Evolutionary conservation across 2,113 vertebrate species (phyloP), one percentile per base, ranked within the genome.

Genomic region (Calyptomena viridis): DNA sequence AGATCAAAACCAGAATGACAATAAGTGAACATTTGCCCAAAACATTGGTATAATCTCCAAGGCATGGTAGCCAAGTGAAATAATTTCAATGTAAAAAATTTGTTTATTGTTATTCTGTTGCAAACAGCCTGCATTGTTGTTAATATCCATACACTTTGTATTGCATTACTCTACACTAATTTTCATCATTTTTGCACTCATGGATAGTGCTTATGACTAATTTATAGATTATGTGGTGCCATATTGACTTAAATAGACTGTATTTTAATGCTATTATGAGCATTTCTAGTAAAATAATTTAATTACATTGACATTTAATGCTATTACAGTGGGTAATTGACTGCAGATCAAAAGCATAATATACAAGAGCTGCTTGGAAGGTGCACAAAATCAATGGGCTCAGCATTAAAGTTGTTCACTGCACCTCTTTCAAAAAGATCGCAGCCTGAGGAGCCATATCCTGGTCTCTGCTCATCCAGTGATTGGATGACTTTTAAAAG

Each of bases 261-360:
- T 69, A 82, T 96, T 95, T 94, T 94, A 78, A 94, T 96, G 92
- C 53, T 59, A 73, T 95, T 96, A 89, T 69, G 62, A 96, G 24
- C 46, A 84, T 94, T 96, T 63, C 60, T 93, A 92, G 77, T 96
- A 88, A 94, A 93, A 93, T 75, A 35, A 83, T 73, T 93, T 94
- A 94, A 95, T 96, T 95, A 63, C 12, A 75, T 24, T 94, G 78
- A 73, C 58, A 90, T 95, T 94, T 95, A 94, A 83, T 97, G 55
- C 74, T 91, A 92, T 94, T 98, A 76, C 24, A 72, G 46, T 59
- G 81, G 80, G 92, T 90, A 97, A 95, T 89, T 93, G 96, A 96
- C 62, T 89, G 37, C 66, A 94, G 56, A 60, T 93, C 93, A 93
- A 85, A 95, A 95, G 28, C 73, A 39, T 94, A 93, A 82, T 86